Evolutionary conservation across 2,113 vertebrate genomes (phyloP).

Genomic region (Cyrtonyx montezumae): DNA sequence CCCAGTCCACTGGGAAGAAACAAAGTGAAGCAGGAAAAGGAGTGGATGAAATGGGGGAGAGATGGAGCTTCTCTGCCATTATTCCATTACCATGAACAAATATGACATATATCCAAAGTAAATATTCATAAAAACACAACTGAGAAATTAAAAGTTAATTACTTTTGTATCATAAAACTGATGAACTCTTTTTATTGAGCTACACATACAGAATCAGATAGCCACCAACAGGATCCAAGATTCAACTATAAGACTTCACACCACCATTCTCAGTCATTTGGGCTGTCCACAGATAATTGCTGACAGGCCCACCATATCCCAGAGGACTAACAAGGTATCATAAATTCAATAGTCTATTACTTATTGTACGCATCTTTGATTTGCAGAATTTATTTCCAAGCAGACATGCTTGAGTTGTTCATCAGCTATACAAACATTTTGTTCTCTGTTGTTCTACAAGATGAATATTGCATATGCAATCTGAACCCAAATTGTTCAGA

Average conservation of each 20-base stretch:
- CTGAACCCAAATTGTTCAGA: background rate
- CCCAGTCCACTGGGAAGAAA: background rate
- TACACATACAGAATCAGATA: background rate
- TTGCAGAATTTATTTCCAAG: background rate
- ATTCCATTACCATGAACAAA: background rate
- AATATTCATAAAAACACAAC: background rate
- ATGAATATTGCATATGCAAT: background rate
- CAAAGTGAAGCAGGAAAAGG: background rate
- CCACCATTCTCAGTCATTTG: background rate
- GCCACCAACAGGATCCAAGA: background rate
- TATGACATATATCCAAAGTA: fast-evolving
- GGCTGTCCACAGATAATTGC: background rate
- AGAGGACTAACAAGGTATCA: background rate
- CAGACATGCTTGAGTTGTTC: background rate
- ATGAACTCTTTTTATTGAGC: background rate
- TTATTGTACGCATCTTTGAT: background rate
- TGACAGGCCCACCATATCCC: background rate
- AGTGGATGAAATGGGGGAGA: background rate
- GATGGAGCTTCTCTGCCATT: background rate
- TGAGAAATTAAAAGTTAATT: background rate
- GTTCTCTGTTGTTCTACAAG: background rate
- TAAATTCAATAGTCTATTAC: background rate
- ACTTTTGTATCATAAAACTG: background rate
- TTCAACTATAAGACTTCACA: background rate
- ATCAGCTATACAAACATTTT: background rate